A percentile compares a stretch with the other conserved stretches of the same genome.
These are phyloP conservation scores for Prunella himalayana DNA, from an alignment of 2,113 vertebrate genomes.

Conservation along the genomic window DNA sequence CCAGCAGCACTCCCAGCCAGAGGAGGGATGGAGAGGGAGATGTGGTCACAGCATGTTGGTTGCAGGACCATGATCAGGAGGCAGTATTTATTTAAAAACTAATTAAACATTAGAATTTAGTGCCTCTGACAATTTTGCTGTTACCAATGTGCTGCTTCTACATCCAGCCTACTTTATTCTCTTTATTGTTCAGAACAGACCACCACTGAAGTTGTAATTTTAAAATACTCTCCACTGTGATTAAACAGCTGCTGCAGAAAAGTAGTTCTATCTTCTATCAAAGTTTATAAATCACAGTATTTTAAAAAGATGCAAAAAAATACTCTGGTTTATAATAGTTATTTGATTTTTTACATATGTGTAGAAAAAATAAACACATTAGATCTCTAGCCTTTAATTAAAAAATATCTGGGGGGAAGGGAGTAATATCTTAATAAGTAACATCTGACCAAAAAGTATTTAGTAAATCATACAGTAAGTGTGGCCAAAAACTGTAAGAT, in stretches of 20 bases:
- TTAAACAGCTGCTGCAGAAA: conserved; percentile 22
- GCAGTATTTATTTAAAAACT: neutral
- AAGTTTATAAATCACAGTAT: neutral
- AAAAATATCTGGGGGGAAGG: conserved; percentile 50
- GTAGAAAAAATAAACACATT: conserved; percentile 53
- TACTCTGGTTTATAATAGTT: conserved; percentile 12
- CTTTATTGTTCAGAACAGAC: neutral
- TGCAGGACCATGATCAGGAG: neutral
- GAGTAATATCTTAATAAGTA: conserved; percentile 67
- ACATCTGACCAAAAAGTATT: conserved; percentile 63
- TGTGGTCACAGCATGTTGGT: neutral
- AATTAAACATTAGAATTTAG: neutral
- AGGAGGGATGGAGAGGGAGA: neutral
- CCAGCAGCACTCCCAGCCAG: neutral
- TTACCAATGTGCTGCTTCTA: neutral
- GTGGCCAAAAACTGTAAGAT: conserved; percentile 59
- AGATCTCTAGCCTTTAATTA: conserved; percentile 71
- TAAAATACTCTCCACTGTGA: conserved; percentile 9
- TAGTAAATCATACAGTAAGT: conserved; percentile 47
- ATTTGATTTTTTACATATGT: conserved; percentile 70
- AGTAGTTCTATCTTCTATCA: conserved; percentile 11
- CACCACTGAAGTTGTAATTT: conserved; percentile 19
- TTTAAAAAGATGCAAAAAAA: conserved; percentile 12
- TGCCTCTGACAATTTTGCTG: neutral
- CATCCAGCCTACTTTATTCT: neutral